Conservation (phyloP, 37 sponge, comb jelly and placozoan species). For the Axinella damicornis region DNA sequence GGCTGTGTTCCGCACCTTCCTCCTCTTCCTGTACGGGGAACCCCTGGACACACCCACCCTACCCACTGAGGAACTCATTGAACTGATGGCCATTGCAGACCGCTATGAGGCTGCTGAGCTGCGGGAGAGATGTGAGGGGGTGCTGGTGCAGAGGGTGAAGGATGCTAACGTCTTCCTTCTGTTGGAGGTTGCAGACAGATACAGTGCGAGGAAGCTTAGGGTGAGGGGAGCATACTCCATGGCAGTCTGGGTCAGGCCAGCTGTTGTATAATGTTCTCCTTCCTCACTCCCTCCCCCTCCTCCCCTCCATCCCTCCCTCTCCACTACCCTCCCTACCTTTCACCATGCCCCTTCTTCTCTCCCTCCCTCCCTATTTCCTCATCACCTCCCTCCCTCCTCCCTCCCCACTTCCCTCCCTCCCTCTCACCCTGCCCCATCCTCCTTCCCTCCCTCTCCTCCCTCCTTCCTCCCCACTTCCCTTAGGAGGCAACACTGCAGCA, state of each 20-base stretch:
- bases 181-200: slow-evolving; percentile 63
- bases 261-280: not conserved
- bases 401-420: not conserved
- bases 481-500: slow-evolving; percentile 55
- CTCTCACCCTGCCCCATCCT: not conserved
- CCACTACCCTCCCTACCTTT: not conserved
- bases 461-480: too few relatives aligned
- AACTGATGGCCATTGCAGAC: slow-evolving; percentile 68
- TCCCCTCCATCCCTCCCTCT: not conserved
- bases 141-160: slow-evolving; percentile 47
- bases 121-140: slow-evolving; percentile 38
- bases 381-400: too few relatives aligned
- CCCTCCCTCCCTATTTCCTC: not conserved
- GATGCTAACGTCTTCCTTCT: slow-evolving; percentile 54
- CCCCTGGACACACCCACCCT: slow-evolving; percentile 18
- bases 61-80: slow-evolving; percentile 42
- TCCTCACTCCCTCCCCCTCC: not conserved
- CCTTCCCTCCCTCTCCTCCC: too few relatives aligned
- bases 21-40: slow-evolving; percentile 61
- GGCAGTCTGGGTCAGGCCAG: too few relatives aligned
- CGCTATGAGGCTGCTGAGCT: slow-evolving; percentile 44
- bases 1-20: slow-evolving; percentile 49
- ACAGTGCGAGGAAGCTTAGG: slow-evolving; percentile 37
- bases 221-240: slow-evolving; percentile 21
- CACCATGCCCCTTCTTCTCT: not conserved